Base-by-base conservation (phyloP, 2,888 invertebrate genomes). In the Drosophila percnosoma region DNA sequence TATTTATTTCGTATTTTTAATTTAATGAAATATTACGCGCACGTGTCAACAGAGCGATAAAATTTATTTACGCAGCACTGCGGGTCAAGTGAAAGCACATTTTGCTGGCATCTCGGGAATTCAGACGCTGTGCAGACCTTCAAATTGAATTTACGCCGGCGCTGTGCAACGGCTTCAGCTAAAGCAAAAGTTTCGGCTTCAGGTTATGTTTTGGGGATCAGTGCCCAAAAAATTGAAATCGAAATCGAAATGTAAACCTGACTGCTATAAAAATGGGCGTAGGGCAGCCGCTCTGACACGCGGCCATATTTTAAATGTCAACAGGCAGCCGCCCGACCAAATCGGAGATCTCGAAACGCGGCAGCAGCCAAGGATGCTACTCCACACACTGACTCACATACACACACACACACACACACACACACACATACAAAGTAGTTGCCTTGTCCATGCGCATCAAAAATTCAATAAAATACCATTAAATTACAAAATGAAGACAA, bases 11-110 rank as follows among this genome's bases (percentile, higher is more conserved):
- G 34, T 70, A 66, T 71, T 69, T 82, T 61, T 42, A 81, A 69
- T 77, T 86, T 86, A 87, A 87, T 87, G 83, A 87, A 89, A 87
- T 87, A 87, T 87, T 85, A 89, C 83, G 85, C 89, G 87, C 87
- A 87, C 87, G 87, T 87, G 87, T 87, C 87, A 87, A 85, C 87
- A 73, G 74, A 68, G 89, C 80, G 85, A 87, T 87, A 84, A 80
- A 91, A 92, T 91, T 91, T 91, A 91, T 91, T 84, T 87, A 87
- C 85, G 90, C 89, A 90, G 91, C 87, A 77, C 89, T 83, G 82
- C 90, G 82, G 92, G 91, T 92, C 91, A 92, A 91, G 92, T 91
- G 91, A 91, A 91, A 91, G 91, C 91, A 85, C 88, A 89, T 85
- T 87, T 87, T 89, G 86, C 73, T 71, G 75, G 81, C 72, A 73